Percentiles rank a stretch among this genome's conserved stretches.
phyloP scores from a whole-genome alignment of 2,888 invertebrate genomes.

The Neoitamus cyanurus region DNA sequence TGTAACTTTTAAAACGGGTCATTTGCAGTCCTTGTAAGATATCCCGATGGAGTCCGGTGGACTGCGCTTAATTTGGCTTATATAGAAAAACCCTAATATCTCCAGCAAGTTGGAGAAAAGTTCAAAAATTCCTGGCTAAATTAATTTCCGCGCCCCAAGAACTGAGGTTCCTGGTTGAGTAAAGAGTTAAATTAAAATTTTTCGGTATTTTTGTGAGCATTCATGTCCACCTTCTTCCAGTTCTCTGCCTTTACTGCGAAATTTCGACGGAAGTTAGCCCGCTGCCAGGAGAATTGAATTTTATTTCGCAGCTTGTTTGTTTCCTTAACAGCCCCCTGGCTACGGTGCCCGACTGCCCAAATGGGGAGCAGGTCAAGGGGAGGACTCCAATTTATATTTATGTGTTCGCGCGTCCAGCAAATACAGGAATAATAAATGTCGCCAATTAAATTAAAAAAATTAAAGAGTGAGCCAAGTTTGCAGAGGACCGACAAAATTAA shows the following conservation, averaged over 20 bases:
- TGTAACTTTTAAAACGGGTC: not conserved
- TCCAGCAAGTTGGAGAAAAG: not conserved
- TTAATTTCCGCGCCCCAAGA: not conserved
- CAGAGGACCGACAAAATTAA: not conserved
- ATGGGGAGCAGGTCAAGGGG: not conserved
- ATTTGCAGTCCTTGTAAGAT: not conserved
- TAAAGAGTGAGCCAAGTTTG: not conserved
- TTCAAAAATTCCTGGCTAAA: not conserved
- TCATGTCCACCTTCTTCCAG: not conserved
- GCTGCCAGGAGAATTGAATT: not conserved
- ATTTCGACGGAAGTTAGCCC: not conserved
- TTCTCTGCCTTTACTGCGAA: not conserved
- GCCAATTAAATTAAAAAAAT: conserved; percentile 26
- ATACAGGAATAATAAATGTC: conserved; percentile 3
- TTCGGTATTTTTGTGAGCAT: not conserved
- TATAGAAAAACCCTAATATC: not conserved
- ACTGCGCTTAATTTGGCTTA: not conserved
- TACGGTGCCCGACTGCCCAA: not conserved
- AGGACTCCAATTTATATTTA: conserved; percentile 9
- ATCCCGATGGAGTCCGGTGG: not conserved
- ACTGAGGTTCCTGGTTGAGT: not conserved
- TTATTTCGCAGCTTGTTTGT: not conserved
- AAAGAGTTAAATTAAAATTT: not conserved
- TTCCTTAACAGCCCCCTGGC: not conserved
- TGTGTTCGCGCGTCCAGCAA: not conserved